Percentiles rank a stretch among this genome's conserved stretches.
These are phyloP conservation scores for Helleia helle DNA, from an alignment of 2,888 invertebrate genomes.

Conservation along the genomic window DNA sequence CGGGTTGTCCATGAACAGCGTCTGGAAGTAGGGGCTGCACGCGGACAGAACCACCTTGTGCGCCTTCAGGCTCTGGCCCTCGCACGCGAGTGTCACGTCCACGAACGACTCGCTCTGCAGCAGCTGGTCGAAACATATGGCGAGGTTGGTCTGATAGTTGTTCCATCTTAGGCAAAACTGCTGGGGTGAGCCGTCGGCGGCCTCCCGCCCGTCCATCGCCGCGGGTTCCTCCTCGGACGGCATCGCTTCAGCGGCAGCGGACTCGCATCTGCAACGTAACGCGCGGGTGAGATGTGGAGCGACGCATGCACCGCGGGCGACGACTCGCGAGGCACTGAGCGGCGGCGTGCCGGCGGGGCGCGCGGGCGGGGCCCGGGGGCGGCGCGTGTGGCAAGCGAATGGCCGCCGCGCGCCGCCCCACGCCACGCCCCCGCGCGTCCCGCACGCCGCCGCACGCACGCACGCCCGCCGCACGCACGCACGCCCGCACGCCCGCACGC, in stretches of 20 bases:
- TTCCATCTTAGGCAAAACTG: constrained; percentile 95
- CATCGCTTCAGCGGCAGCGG: constrained; percentile 47
- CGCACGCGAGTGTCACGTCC: constrained; percentile 93
- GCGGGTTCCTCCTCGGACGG: constrained; percentile 67
- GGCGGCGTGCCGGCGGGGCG: constrained; percentile 33
- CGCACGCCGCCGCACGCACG: constrained; percentile 25
- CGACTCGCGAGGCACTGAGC: constrained; percentile 58
- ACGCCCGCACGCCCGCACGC: too few species aligned
- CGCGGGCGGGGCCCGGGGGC: constrained; percentile 36
- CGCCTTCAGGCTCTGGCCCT: constrained; percentile 91
- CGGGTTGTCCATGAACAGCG: constrained; percentile 91
- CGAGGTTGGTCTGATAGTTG: constrained; percentile 92
- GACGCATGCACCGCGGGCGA: constrained; percentile 43
- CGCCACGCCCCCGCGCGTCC: constrained; percentile 34
- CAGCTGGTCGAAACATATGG: constrained; percentile 91
- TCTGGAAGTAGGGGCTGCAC: constrained; percentile 94
- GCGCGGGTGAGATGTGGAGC: constrained; percentile 33
- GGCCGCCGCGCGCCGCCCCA: constrained; percentile 32
- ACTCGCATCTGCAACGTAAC: constrained; percentile 62
- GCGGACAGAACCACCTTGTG: constrained; percentile 96
- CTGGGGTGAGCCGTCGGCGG: constrained; percentile 79
- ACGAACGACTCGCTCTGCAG: constrained; percentile 92
- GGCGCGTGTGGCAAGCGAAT: constrained; percentile 32
- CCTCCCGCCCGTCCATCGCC: constrained; percentile 55
- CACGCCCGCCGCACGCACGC: constrained; percentile 21